Base-by-base conservation (phyloP, 2,113 vertebrate species). In the Himantopus leucocephalus region DNA sequence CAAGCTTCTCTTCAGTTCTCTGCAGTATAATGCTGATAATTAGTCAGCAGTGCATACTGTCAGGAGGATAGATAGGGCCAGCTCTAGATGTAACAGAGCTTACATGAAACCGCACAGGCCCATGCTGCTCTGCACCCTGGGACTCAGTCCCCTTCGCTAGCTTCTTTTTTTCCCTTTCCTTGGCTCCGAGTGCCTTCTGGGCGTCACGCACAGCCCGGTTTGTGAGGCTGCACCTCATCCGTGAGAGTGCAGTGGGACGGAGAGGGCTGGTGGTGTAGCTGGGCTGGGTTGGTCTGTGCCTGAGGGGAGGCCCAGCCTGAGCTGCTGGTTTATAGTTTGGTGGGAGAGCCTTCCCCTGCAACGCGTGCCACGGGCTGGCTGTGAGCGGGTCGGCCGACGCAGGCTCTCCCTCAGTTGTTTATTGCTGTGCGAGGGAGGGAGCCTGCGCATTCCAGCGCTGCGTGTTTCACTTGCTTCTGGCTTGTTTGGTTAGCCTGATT, bases 321-420 rank as follows among this genome's bases (percentile, higher is more conserved):
- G 48, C 48, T 50, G 48, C 48, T 50, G 22, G 22, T 50, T 50
- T 50, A 35, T 11, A 47, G 39, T 32, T 90, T 2, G n/a, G 34
- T 67, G 72, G 79, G 37, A 93, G 52, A 80, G 72, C 79, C 52
- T 63, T 85, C 34, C 67, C n/a, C 64, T 70, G 79, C 79, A 23
- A 20, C 8, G 4, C 41, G 2, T 1, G 1, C 43, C 72, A 0
- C 1, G 3, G 84, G 45, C 70, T 35, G 73, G 20, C 72, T 52
- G 63, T 0, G 4, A 35, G 37, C 7, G 6, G 37, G 30, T 14
- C 3, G 9, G 55, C 22, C 23, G 0, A 7, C 0, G 1, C 59
- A 1, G 1, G 32, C 66, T n/a, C 75, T 90, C 47, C 63, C 73
- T 3, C 18, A 10, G 2, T 39, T 43, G 56, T 37, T 92, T 62